These are phyloP conservation scores for Sternarchorhynchus goeldii DNA, from an alignment of 2,797 vertebrate genomes.

Conservation along the genomic window DNA sequence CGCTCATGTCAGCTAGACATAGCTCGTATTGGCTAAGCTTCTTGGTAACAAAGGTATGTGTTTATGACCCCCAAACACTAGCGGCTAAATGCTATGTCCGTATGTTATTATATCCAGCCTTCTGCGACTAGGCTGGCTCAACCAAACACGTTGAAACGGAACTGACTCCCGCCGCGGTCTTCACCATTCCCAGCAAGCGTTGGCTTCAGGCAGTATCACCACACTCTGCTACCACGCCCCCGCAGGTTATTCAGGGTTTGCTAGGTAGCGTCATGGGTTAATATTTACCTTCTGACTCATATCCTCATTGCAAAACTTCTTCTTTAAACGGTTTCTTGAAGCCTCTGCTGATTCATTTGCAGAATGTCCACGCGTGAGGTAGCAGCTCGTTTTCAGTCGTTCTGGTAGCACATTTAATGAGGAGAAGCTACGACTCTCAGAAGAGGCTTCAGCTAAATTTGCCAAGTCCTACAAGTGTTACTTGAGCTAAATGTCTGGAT, in stretches of 20 bases:
- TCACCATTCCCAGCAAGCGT: background rate
- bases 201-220: background rate
- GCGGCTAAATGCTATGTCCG: background rate
- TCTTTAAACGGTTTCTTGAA: background rate
- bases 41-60: background rate
- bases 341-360: background rate
- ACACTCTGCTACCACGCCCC: background rate
- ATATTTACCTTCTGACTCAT: conserved; percentile 45
- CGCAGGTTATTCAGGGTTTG: conserved; percentile 28
- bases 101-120: background rate
- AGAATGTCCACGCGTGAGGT: background rate
- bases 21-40: background rate
- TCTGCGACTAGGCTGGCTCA: background rate
- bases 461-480: background rate
- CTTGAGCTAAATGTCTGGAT: background rate
- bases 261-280: conserved; percentile 30
- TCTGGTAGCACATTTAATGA: background rate
- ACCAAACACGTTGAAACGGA: background rate
- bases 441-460: background rate
- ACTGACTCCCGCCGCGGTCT: background rate
- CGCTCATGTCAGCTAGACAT: conserved; percentile 5
- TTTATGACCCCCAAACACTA: background rate
- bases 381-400: background rate
- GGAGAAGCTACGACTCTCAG: background rate
- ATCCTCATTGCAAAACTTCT: conserved; percentile 29